Evolutionary conservation across 2,113 vertebrate genomes (phyloP), one percentile per base, ranked within the genome.

Genomic region (Vireo altiloquus): DNA sequence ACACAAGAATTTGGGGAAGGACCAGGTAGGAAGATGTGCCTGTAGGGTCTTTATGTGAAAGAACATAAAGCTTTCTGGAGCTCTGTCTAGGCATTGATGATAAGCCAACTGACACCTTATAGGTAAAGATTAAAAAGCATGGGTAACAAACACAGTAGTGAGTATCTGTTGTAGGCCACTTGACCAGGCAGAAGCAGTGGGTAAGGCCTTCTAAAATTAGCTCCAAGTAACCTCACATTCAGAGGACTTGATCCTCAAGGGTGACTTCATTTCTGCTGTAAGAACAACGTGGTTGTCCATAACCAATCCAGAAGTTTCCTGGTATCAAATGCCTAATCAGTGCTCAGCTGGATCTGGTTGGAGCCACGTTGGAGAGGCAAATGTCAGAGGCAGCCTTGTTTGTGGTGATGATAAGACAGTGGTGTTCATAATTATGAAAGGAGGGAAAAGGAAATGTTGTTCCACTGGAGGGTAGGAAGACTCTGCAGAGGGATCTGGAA

Each of bases 111-210:
- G n/a, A 63, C 25, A 66, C 6, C 2, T 49, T 78, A 28, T 3
- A 11, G 37, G 7, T 53, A 33, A 57, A 25, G 22, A 47, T 27
- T 70, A 68, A 69, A 77, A 80, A 65, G 18, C 12, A 49, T 18
- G 31, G 6, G 10, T 60, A 47, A 39, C 21, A 31, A 11, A 25
- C 9, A 19, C 0, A 1, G 4, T 19, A 50, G 33, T 18, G 15
- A 3, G 1, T 39, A 14, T 23, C 24, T 63, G 31, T 20, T 64
- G 23, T 47, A 72, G 39, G 14, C 2, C 27, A 33, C 24, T 27
- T 87, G n/a, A 42, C 2, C 9, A 35, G 31, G 20, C 56, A 64
- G 28, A 59, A 52, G 7, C n/a, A 35, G 30, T 23, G 4, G 9
- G 9, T 27, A 24, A 35, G 14, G 6, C 31, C 39, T 79, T 44